Evolutionary conservation across 2,888 invertebrate species (phyloP).

Genomic region (Epsilonema sp.): DNA sequence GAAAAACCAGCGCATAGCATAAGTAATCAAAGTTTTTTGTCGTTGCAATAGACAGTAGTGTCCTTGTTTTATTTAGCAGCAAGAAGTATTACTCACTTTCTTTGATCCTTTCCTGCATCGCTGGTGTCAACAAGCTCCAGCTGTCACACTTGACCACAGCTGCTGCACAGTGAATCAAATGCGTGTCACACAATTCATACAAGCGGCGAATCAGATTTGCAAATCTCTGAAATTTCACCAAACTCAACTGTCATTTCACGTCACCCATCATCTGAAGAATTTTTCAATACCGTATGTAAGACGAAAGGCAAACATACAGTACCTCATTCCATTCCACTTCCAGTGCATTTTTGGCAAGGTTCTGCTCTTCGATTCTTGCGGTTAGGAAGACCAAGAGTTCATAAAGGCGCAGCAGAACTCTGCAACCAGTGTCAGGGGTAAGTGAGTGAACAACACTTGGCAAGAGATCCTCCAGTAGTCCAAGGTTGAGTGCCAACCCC

Average conservation of each 20-base stretch:
- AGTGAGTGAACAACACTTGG: slow-evolving; percentile 55
- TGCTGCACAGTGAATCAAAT: slow-evolving; percentile 47
- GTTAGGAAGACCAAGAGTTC: slow-evolving; percentile 20
- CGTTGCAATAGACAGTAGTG: no score
- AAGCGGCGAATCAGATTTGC: slow-evolving; percentile 15
- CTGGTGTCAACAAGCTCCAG: slow-evolving; percentile 21
- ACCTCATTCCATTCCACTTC: slow-evolving; percentile 5
- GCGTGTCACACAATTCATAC: slow-evolving; percentile 43
- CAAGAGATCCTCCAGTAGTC: slow-evolving; percentile 55
- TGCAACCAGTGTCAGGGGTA: slow-evolving; percentile 59
- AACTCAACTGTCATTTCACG: background rate
- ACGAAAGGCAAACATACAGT: no score
- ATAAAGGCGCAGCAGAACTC: slow-evolving; percentile 45
- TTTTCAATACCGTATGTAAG: no score
- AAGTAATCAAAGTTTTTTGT: no score
- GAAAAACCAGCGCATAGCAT: background rate
- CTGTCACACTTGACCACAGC: slow-evolving; percentile 26
- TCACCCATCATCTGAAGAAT: no score
- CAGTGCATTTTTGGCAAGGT: background rate
- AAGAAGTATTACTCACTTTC: slow-evolving; percentile 18
- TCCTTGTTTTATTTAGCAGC: background rate
- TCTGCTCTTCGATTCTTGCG: background rate
- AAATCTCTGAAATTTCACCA: slow-evolving; percentile 20
- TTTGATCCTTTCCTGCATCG: slow-evolving; percentile 26
- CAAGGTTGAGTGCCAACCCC: slow-evolving; percentile 51